Conservation (phyloP, 2,113 vertebrate species). For the Grantiella picta region DNA sequence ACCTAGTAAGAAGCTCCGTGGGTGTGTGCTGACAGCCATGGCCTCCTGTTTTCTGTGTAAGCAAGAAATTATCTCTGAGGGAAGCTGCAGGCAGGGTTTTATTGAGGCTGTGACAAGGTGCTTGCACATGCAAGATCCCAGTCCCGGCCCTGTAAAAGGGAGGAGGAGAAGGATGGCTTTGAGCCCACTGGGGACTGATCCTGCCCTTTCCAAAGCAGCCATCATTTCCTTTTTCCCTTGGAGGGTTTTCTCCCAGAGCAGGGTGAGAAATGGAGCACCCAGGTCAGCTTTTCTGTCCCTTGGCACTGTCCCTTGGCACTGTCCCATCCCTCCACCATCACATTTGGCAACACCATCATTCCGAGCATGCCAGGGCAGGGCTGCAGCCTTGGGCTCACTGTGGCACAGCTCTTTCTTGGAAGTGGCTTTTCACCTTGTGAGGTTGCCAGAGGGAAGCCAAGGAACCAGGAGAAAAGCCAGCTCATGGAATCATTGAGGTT, state of each 20-base stretch:
- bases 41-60: neutral
- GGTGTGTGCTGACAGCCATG: accelerated
- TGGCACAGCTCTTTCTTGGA: neutral
- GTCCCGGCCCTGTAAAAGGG: neutral
- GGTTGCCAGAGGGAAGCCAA: neutral
- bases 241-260: neutral
- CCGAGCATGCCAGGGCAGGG: accelerated
- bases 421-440: neutral
- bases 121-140: neutral
- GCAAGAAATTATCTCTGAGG: neutral
- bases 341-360: accelerated
- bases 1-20: neutral
- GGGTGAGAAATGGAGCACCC: neutral
- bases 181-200: accelerated
- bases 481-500: neutral
- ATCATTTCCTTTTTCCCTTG: neutral
- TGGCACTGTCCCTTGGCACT: neutral
- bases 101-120: neutral
- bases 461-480: neutral
- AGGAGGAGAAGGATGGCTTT: neutral
- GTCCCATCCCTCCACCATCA: accelerated
- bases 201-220: neutral
- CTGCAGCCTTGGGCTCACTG: neutral
- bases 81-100: neutral
- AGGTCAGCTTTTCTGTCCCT: neutral